These are phyloP conservation scores for Hydraecia micacea DNA, from an alignment of 2,888 invertebrate genomes.

Conservation along the genomic window DNA sequence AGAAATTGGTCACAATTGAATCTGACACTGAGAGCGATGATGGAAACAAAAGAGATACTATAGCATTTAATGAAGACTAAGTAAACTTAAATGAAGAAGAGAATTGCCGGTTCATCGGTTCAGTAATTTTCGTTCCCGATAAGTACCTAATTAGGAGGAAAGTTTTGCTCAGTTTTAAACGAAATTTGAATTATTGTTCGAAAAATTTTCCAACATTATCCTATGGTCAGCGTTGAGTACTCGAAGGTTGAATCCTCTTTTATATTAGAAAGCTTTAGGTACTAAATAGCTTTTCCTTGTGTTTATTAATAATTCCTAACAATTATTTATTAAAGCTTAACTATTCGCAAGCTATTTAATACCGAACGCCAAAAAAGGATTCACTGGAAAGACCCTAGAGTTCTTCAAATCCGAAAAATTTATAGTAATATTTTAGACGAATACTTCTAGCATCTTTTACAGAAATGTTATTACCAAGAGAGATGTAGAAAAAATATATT, in stretches of 20 bases:
- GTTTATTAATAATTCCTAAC: no score
- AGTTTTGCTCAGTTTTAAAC: neutral
- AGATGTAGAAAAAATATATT: neutral
- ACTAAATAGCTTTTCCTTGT: neutral
- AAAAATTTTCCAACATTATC: neutral
- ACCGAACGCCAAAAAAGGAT: neutral
- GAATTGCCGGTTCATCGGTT: neutral
- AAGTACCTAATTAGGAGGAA: conserved; percentile 2
- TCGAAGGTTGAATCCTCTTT: no score
- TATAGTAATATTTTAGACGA: neutral
- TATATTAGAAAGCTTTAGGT: neutral
- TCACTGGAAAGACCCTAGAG: neutral
- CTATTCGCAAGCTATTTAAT: neutral
- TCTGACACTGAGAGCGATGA: conserved; percentile 17
- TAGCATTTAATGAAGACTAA: conserved; percentile 4
- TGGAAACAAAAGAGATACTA: neutral
- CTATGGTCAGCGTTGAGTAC: neutral
- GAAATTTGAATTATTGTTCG: neutral
- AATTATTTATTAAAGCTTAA: no score
- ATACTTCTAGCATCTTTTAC: neutral
- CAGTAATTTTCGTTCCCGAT: neutral
- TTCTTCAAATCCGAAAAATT: neutral
- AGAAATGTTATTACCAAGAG: neutral
- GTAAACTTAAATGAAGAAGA: conserved; percentile 1
- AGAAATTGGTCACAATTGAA: conserved; percentile 31